A percentile compares a stretch with the other conserved stretches of the same genome.
These are phyloP conservation scores for Mormyrops attenuatus DNA, from an alignment of 2,797 vertebrate species.

Conservation along the genomic window DNA sequence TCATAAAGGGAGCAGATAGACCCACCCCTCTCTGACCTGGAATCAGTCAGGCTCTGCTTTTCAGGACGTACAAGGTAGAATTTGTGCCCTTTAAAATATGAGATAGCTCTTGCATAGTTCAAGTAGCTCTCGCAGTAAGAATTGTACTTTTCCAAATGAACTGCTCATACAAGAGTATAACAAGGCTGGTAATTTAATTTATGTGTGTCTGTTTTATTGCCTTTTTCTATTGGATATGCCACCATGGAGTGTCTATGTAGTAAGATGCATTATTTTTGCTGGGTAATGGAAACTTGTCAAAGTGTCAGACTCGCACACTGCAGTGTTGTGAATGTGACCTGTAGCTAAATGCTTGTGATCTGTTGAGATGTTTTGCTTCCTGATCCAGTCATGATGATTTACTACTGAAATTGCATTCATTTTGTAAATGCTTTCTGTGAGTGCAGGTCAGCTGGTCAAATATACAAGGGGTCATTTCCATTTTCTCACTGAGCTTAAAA, in stretches of 20 bases:
- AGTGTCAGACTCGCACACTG: neutral
- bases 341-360: neutral
- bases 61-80: neutral
- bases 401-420: slow-evolving; percentile 12
- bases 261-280: neutral
- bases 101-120: neutral
- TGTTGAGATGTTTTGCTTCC: slow-evolving; percentile 17
- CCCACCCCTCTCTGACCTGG: neutral
- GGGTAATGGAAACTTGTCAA: neutral
- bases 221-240: neutral
- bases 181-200: neutral
- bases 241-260: neutral
- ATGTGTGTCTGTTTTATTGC: neutral
- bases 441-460: slow-evolving; percentile 18
- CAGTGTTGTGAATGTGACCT: neutral
- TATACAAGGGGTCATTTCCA: slow-evolving; percentile 4
- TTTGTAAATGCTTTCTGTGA: slow-evolving; percentile 16
- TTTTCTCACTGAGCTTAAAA: slow-evolving; percentile 16
- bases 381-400: slow-evolving; percentile 17
- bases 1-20: neutral
- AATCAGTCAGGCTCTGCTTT: neutral
- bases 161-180: neutral
- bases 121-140: neutral
- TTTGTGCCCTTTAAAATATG: neutral
- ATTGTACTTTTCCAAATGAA: slow-evolving; percentile 11